A percentile compares a stretch with the other conserved stretches of the same genome.
phyloP scores from a whole-genome alignment of 2,113 vertebrate genomes.

The Danionella cerebrum region DNA sequence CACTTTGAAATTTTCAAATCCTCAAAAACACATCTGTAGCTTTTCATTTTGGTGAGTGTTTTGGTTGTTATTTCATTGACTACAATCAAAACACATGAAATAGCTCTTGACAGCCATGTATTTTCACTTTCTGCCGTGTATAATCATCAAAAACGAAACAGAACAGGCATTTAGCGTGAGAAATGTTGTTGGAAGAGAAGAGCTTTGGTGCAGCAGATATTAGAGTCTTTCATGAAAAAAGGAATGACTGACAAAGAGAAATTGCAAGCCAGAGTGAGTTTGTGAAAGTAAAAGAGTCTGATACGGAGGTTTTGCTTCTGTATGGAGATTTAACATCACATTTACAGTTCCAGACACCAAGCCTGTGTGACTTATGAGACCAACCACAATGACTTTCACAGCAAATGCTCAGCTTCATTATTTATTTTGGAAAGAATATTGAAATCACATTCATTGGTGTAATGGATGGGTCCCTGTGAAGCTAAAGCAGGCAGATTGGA shows the following conservation, averaged over 20 bases:
- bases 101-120: neutral
- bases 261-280: constrained; percentile 20
- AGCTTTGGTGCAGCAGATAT: neutral
- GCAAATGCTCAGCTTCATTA: constrained; percentile 10
- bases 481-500: constrained; percentile 9
- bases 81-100: neutral
- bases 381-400: constrained; percentile 10
- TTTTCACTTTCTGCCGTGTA: neutral
- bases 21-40: no score
- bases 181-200: neutral
- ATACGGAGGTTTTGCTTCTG: neutral
- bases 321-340: neutral
- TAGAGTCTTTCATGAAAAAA: constrained; percentile 6
- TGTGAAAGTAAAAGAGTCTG: neutral
- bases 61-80: neutral
- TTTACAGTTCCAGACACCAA: neutral
- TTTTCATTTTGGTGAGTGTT: no score
- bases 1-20: no score
- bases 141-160: neutral
- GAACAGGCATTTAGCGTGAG: neutral
- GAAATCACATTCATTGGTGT: constrained; percentile 14
- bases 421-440: constrained; percentile 13
- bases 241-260: neutral
- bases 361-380: neutral
- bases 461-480: constrained; percentile 5